Base-by-base conservation (phyloP, 2,888 invertebrate species). In the Adelognathus sp. region DNA sequence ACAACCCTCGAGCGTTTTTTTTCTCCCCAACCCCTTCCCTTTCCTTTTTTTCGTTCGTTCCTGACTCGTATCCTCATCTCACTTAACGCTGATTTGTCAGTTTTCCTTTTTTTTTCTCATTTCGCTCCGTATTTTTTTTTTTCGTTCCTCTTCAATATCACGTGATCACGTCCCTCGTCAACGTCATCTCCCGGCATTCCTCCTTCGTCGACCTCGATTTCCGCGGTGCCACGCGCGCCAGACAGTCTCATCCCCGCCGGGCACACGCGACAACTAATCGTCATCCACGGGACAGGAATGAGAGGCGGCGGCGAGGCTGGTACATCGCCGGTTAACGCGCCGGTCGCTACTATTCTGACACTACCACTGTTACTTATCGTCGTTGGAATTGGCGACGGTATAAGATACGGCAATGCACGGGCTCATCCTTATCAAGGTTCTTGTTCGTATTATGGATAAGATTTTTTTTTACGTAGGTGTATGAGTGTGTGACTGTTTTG, bases 281-380 rank as follows among this genome's bases (percentile, higher is more conserved):
- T 79, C 79, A 83, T 80, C 54, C 79, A 83, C 70, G 72, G 56
- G 76, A 76, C 73, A 83, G 81, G 81, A 79, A 83, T 81, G 83
- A 79, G 77, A 76, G 80, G 73, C 77, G 72, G 73, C 75, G 79
- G 83, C 67, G 79, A 81, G 80, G 75, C 76, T 75, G 80, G 79
- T 82, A 81, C 79, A 78, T 80, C 80, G 77, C 79, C 80, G 83
- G 83, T 82, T 81, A 79, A 81, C 71, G 61, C 67, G 75, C 80
- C 82, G 75, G 77, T 82, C 70, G 80, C 76, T 71, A n/a, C n/a
- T n/a, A 33, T 81, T 58, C 56, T 81, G 50, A 52, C 69, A 39
- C 74, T 75, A 71, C 74, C 74, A 18, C 64, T 82, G 11, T 71
- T 79, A 73, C 50, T 81, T 54, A 67, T 83, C 71, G 74, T 70